Percentiles rank a stretch among this genome's conserved stretches.
Evolutionary conservation across 2,888 invertebrate species (phyloP).

Genomic region (Lepidocyrtinus sp.): DNA sequence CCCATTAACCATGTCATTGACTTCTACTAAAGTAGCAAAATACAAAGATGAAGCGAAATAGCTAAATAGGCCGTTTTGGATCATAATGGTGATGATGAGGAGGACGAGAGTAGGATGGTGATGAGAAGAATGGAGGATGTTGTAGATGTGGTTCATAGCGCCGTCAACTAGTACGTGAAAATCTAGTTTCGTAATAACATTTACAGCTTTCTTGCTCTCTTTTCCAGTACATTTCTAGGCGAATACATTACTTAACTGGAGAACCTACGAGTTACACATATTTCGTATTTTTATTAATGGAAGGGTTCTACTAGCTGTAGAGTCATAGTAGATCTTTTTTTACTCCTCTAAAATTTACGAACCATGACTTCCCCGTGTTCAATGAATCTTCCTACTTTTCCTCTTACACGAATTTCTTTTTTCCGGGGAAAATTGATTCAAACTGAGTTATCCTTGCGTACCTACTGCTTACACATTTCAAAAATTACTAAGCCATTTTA

Average conservation of each 20-base stretch:
- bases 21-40: conserved; percentile 23
- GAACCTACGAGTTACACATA: no score
- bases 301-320: conserved; percentile 27
- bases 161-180: conserved; percentile 30
- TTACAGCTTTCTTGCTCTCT: conserved; percentile 40
- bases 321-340: conserved; percentile 58
- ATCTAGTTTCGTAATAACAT: conserved; percentile 44
- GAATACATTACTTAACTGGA: no score
- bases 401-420: conserved; percentile 17
- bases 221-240: not conserved
- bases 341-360: conserved; percentile 61
- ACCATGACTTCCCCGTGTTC: conserved; percentile 67
- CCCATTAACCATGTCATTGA: conserved; percentile 50
- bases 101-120: conserved; percentile 22
- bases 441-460: not conserved
- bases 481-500: not conserved
- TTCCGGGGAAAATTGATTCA: not conserved
- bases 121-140: conserved; percentile 42
- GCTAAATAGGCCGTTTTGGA: conserved; percentile 55
- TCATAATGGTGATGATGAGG: conserved; percentile 31
- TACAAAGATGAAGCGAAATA: conserved; percentile 32
- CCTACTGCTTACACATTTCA: not conserved
- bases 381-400: conserved; percentile 12
- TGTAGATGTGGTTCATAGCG: conserved; percentile 41
- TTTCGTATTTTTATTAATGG: no score